Percentiles rank a stretch among this genome's conserved stretches.
Conservation (phyloP, 2,888 invertebrate species). For the Harmothoe impar region DNA sequence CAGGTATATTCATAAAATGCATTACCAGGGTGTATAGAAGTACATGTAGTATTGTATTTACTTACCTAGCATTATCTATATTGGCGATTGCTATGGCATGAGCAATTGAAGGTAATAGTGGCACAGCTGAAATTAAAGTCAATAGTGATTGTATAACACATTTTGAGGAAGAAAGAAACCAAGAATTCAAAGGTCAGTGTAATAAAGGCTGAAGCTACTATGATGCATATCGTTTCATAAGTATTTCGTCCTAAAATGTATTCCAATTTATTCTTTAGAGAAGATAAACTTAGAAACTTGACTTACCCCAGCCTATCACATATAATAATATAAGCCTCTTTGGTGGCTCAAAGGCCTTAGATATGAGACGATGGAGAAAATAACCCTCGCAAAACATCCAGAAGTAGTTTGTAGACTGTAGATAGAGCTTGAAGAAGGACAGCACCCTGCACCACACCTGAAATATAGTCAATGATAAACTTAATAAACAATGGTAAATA, state of each 20-base stretch:
- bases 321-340: conserved; percentile 76
- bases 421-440: conserved; percentile 69
- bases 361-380: conserved; percentile 80
- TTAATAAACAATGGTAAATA: conserved; percentile 4
- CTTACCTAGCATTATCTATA: conserved; percentile 44
- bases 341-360: conserved; percentile 80
- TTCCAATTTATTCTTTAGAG: too few species aligned
- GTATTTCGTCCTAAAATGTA: not conserved
- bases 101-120: conserved; percentile 7
- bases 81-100: conserved; percentile 11
- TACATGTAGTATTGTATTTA: not conserved
- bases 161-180: too few species aligned
- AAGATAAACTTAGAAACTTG: too few species aligned
- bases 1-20: too few species aligned
- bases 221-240: not conserved
- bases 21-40: too few species aligned
- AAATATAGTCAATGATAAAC: not conserved
- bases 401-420: conserved; percentile 76
- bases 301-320: conserved; percentile 80
- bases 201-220: not conserved
- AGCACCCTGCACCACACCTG: conserved; percentile 71
- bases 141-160: too few species aligned
- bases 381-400: conserved; percentile 83
- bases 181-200: not conserved
- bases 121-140: not conserved